These are phyloP conservation scores for Odontothrips loti DNA, from an alignment of 2,888 invertebrate species.

Conservation along the genomic window DNA sequence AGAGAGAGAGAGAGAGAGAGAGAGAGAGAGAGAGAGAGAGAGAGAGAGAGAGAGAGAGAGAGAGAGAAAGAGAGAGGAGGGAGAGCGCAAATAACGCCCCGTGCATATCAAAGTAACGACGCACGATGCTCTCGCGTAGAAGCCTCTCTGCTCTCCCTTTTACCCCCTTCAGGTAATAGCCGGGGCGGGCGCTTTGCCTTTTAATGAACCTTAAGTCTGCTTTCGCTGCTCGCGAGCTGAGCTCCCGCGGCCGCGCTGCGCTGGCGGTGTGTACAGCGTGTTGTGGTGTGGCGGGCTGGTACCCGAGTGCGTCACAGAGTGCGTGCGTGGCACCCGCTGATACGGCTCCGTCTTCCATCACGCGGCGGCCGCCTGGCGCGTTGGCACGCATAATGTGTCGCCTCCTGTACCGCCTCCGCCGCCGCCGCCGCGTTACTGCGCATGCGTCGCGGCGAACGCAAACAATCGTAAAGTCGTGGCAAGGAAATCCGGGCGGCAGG, in stretches of 20 bases:
- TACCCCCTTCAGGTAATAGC: neutral
- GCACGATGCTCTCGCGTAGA: neutral
- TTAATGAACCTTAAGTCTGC: too few species aligned
- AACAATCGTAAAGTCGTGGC: neutral
- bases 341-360: neutral
- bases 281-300: neutral
- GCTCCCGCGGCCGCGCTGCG: neutral
- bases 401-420: neutral
- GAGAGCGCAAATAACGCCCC: neutral
- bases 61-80: too few species aligned
- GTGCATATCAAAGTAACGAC: constrained; percentile 2
- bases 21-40: too few species aligned
- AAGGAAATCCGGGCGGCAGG: too few species aligned
- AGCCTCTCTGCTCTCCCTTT: neutral
- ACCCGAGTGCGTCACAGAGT: neutral
- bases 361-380: neutral
- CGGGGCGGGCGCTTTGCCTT: neutral
- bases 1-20: too few species aligned
- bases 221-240: neutral
- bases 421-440: neutral
- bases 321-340: neutral
- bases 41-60: too few species aligned
- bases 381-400: neutral
- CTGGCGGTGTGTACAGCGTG: neutral
- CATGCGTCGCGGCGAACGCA: neutral